Percentiles rank a stretch among this genome's conserved stretches.
Conservation (phyloP, 1,140 invertebrate genomes). For the Cryptotermes secundus region DNA sequence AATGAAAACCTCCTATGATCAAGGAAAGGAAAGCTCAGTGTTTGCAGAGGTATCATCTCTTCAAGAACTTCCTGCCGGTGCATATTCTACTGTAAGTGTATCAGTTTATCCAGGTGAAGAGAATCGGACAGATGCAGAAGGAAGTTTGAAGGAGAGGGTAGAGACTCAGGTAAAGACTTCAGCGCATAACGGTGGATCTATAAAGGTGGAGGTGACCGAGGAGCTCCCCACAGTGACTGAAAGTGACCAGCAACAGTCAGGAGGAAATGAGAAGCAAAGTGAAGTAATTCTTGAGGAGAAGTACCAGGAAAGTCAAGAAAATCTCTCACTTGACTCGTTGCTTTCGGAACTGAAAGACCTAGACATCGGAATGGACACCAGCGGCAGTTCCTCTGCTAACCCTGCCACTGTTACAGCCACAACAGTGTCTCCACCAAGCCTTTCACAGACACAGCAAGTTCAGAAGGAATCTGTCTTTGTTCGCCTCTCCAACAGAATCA, state of each 20-base stretch:
- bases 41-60: background rate
- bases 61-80: background rate
- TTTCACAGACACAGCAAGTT: constrained; percentile 49
- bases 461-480: constrained; percentile 96
- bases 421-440: constrained; percentile 42
- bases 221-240: background rate
- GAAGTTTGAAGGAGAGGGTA: background rate
- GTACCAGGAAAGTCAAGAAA: background rate
- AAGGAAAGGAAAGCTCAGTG: background rate
- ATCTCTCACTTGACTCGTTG: constrained; percentile 47
- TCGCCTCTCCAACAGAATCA: constrained; percentile 91
- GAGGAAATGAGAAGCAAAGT: background rate
- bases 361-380: constrained; percentile 43
- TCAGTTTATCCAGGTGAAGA: background rate
- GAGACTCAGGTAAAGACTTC: background rate
- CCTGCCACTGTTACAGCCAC: constrained; percentile 38
- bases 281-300: constrained; percentile 26
- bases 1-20: background rate
- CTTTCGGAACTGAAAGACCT: constrained; percentile 54
- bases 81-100: background rate
- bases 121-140: background rate
- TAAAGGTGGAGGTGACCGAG: background rate
- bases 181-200: background rate
- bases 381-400: constrained; percentile 36
- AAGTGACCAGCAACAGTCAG: background rate